phyloP scores from a whole-genome alignment of 37 sponge, comb jelly and placozoan genomes.

The Aphrocallistes beatrix region DNA sequence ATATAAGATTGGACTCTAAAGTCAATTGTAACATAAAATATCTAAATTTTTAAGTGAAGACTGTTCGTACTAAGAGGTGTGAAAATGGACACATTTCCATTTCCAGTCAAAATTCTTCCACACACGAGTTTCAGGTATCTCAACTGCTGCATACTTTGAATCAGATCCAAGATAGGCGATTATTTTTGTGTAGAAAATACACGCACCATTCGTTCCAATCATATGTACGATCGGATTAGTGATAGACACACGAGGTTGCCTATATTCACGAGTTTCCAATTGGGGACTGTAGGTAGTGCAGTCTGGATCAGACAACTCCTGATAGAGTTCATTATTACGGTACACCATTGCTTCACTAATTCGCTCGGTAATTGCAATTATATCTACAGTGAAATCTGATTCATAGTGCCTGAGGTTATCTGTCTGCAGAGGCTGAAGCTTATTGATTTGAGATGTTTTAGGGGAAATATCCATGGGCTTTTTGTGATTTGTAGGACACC shows the following conservation, averaged over 20 bases:
- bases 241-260: neutral
- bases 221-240: constrained; percentile 49
- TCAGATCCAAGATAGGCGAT: neutral
- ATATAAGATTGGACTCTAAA: too few relatives aligned
- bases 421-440: too few relatives aligned
- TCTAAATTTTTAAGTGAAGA: neutral
- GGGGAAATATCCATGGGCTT: too few relatives aligned
- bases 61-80: constrained; percentile 39
- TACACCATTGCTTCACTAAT: neutral
- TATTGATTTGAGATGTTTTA: too few relatives aligned
- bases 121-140: constrained; percentile 55
- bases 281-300: neutral
- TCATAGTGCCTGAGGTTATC: neutral
- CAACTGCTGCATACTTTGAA: neutral
- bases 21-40: too few relatives aligned
- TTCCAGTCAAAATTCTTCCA: constrained; percentile 61
- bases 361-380: neutral
- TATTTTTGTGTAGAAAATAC: constrained; percentile 55
- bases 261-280: neutral
- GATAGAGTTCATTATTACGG: neutral
- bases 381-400: neutral
- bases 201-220: constrained; percentile 52
- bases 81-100: constrained; percentile 83
- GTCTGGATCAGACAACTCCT: neutral
- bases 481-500: too few relatives aligned